Evolutionary conservation across 2,888 invertebrate species (phyloP).

Genomic region (Rhimphoctona megacephalus): DNA sequence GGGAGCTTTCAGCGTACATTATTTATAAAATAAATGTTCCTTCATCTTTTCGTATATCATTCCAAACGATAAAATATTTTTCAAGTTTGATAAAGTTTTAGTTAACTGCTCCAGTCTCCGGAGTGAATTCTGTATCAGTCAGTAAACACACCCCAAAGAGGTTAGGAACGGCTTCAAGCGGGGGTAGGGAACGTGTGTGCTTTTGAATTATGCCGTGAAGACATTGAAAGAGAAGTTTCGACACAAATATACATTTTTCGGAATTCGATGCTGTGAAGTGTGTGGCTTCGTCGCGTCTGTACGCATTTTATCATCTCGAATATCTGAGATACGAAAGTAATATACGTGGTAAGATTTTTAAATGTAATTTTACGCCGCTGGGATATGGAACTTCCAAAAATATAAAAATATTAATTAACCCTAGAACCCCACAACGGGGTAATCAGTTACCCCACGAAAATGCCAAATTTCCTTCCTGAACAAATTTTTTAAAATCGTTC

Average conservation of each 20-base stretch:
- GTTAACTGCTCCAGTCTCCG: constrained; percentile 48
- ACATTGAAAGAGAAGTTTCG: constrained; percentile 1
- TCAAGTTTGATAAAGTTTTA: constrained; percentile 66
- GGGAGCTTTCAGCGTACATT: constrained; percentile 22
- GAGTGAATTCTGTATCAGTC: constrained; percentile 59
- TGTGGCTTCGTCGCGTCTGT: neutral
- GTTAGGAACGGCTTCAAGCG: neutral
- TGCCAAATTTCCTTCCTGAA: too few relatives aligned
- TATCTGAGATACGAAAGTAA: neutral
- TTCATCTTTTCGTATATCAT: constrained; percentile 49
- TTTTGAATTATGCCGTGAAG: neutral
- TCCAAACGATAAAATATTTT: constrained; percentile 65
- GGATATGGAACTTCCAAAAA: neutral
- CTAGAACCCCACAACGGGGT: too few relatives aligned
- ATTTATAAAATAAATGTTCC: constrained; percentile 26
- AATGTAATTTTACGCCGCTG: neutral
- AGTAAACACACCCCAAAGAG: constrained; percentile 45
- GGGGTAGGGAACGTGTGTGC: neutral
- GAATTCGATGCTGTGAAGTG: neutral
- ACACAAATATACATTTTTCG: neutral
- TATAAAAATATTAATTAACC: too few relatives aligned
- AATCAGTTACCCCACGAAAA: too few relatives aligned
- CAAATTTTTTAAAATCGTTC: too few relatives aligned
- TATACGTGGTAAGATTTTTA: neutral
- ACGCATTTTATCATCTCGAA: neutral